Conservation (phyloP, 2,888 invertebrate genomes). For the Tolmerus cingulatus region DNA sequence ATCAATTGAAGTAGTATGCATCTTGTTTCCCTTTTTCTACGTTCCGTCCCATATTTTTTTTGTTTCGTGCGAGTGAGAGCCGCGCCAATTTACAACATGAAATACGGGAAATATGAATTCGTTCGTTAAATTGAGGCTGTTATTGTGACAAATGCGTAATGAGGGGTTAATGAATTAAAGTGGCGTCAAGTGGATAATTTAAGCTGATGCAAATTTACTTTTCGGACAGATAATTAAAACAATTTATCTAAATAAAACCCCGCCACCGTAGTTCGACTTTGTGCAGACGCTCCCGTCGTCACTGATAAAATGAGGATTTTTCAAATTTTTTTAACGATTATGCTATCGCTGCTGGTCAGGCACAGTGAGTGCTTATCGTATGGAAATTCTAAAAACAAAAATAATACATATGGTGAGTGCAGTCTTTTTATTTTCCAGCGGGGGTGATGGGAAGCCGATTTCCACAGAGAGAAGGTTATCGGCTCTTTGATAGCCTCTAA, state of each 20-base stretch:
- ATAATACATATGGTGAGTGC: conserved; percentile 30
- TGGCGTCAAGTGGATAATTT: conserved; percentile 36
- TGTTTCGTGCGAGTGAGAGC: neutral
- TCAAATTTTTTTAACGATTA: conserved; percentile 7
- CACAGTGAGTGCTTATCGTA: neutral
- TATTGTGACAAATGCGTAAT: conserved; percentile 18
- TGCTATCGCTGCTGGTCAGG: conserved; percentile 28
- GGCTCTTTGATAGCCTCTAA: neutral
- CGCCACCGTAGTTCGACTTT: neutral
- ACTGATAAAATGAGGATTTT: conserved; percentile 29
- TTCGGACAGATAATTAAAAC: conserved; percentile 22
- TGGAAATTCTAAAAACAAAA: conserved; percentile 25
- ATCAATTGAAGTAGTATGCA: conserved; percentile 35
- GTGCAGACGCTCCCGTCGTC: neutral
- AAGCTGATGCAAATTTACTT: conserved; percentile 13
- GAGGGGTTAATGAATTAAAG: conserved; percentile 31
- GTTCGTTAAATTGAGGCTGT: neutral
- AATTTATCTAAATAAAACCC: neutral
- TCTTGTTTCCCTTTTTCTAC: conserved; percentile 7
- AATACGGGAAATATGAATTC: conserved; percentile 23
- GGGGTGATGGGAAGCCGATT: neutral
- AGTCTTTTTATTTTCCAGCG: neutral
- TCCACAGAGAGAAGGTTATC: neutral
- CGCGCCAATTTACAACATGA: conserved; percentile 34
- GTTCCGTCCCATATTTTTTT: neutral